Percentiles rank a stretch among this genome's conserved stretches.
These are phyloP conservation scores for Aspiorhynchus laticeps DNA, from an alignment of 2,113 vertebrate genomes.

Conservation along the genomic window DNA sequence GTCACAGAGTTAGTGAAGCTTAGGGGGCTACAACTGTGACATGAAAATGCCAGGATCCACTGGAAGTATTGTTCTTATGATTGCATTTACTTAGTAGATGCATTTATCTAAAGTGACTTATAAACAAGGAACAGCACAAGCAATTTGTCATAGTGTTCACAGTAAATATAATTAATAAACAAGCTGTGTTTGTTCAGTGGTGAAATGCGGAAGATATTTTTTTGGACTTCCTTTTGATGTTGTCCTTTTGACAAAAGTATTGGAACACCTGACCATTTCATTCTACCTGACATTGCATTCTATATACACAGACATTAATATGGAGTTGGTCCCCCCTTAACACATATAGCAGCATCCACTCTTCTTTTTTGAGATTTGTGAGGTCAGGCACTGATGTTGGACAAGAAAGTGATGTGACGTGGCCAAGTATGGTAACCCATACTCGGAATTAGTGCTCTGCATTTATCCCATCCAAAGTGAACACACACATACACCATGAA, in stretches of 20 bases:
- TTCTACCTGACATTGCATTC: too few species aligned
- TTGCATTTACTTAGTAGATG: neutral
- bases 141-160: neutral
- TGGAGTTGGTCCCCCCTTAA: too few species aligned
- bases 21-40: neutral
- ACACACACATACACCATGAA: too few species aligned
- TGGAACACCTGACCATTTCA: too few species aligned
- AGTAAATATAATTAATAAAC: neutral
- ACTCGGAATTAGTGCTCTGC: too few species aligned
- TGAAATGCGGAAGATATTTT: neutral
- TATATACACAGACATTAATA: too few species aligned
- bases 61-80: neutral
- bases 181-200: neutral
- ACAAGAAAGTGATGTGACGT: too few species aligned
- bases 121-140: neutral
- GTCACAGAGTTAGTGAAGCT: neutral
- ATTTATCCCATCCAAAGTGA: too few species aligned
- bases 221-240: neutral
- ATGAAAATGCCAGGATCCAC: neutral
- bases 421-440: too few species aligned
- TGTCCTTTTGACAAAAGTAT: too few species aligned
- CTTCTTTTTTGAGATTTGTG: neutral
- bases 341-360: too few species aligned
- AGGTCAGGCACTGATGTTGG: neutral
- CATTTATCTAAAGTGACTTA: neutral